Conservation (phyloP, 2,113 vertebrate species). For the Ovibos moschatus region DNA sequence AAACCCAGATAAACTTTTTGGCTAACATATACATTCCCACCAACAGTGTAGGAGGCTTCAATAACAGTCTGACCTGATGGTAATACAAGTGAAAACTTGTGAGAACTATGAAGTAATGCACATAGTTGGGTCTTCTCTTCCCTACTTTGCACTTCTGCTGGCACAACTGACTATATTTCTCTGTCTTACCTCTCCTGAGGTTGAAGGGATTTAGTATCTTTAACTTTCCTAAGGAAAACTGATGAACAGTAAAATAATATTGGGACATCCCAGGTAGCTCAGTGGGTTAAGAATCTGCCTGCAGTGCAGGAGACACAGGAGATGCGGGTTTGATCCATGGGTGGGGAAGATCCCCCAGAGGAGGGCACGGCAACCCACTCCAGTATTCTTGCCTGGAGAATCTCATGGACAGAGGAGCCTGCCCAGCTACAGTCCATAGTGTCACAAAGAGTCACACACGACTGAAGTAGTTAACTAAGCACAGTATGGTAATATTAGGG, state of each 20-base stretch:
- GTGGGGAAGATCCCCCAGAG: fast-evolving
- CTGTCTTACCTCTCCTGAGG: neutral
- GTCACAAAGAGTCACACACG: neutral
- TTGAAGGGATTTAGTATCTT: neutral
- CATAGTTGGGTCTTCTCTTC: neutral
- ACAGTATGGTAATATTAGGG: neutral
- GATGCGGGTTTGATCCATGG: fast-evolving
- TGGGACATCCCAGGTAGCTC: neutral
- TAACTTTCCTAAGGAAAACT: neutral
- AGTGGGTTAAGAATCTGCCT: neutral
- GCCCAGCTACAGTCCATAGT: neutral
- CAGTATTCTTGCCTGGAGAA: neutral
- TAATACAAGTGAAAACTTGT: neutral
- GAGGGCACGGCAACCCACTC: neutral
- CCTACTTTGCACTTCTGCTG: too few species aligned
- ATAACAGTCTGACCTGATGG: neutral
- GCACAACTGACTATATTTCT: neutral
- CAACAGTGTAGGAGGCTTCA: neutral
- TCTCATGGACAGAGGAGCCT: neutral
- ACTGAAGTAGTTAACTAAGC: neutral
- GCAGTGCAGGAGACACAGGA: neutral
- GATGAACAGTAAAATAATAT: neutral
- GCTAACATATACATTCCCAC: neutral
- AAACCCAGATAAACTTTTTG: neutral
- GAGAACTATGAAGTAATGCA: neutral